A percentile compares a stretch with the other conserved stretches of the same genome.
These are phyloP conservation scores for Edolisoma coerulescens DNA, from an alignment of 2,113 vertebrate species.

Conservation along the genomic window DNA sequence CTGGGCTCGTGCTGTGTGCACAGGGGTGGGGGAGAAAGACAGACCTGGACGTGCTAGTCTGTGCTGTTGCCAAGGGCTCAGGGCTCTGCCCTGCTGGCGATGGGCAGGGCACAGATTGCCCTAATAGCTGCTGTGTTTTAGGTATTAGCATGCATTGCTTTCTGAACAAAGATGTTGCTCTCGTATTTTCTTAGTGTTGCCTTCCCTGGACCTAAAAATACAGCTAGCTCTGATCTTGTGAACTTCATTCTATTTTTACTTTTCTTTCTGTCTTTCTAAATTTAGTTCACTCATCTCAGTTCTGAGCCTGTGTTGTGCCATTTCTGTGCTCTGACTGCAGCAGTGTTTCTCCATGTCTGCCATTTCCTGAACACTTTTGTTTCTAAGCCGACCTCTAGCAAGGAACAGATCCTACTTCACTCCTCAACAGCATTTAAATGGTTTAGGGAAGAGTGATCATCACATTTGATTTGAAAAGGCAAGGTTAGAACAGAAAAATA, in stretches of 20 bases:
- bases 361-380: background rate
- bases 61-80: background rate
- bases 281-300: background rate
- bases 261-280: background rate
- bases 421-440: background rate
- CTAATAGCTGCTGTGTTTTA: background rate
- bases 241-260: background rate
- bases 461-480: background rate
- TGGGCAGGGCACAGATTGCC: background rate
- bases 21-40: background rate
- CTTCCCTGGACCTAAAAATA: background rate
- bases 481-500: background rate
- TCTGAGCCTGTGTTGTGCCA: background rate
- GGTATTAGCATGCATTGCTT: background rate
- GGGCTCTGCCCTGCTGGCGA: background rate
- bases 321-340: background rate
- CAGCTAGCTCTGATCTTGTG: background rate
- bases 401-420: background rate
- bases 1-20: background rate
- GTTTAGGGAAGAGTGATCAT: background rate
- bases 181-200: background rate
- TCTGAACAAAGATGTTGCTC: background rate
- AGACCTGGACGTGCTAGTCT: accelerated
- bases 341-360: background rate
- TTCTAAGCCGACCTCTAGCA: background rate